A percentile compares a stretch with the other conserved stretches of the same genome.
Evolutionary conservation across 2,113 vertebrate species (phyloP).

Genomic region (Onychostruthus taczanowskii): DNA sequence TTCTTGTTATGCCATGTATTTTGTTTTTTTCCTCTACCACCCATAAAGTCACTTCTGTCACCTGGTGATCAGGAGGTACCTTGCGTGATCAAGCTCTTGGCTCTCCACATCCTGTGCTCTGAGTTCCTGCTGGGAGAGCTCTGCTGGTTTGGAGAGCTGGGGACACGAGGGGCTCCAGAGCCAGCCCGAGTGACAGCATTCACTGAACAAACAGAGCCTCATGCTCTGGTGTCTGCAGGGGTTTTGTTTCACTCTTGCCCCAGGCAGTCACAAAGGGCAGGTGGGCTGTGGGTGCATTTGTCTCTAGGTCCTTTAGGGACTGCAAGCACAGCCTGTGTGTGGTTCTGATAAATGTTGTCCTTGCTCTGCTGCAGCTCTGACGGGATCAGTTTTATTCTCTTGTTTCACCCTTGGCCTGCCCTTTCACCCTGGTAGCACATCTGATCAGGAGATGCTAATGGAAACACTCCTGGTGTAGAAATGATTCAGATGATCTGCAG

Average conservation of each 20-base stretch:
- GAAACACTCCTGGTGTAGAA: not conserved
- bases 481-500: not conserved
- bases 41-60: not conserved
- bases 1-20: not conserved
- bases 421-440: not conserved
- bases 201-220: rapidly evolving
- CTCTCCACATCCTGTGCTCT: not conserved
- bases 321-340: not conserved
- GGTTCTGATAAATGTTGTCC: not conserved
- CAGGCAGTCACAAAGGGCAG: not conserved
- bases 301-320: not conserved
- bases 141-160: not conserved
- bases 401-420: not conserved
- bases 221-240: not conserved
- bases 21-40: not conserved
- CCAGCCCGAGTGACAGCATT: not conserved
- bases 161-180: not conserved
- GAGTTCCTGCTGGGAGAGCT: not conserved
- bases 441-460: not conserved
- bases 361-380: not conserved
- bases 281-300: not conserved
- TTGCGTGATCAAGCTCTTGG: not conserved
- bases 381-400: not conserved
- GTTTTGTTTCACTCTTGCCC: not conserved
- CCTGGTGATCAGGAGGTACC: not conserved